Conservation (phyloP, 1,140 invertebrate species). For the Gonatopus flavifemur region DNA sequence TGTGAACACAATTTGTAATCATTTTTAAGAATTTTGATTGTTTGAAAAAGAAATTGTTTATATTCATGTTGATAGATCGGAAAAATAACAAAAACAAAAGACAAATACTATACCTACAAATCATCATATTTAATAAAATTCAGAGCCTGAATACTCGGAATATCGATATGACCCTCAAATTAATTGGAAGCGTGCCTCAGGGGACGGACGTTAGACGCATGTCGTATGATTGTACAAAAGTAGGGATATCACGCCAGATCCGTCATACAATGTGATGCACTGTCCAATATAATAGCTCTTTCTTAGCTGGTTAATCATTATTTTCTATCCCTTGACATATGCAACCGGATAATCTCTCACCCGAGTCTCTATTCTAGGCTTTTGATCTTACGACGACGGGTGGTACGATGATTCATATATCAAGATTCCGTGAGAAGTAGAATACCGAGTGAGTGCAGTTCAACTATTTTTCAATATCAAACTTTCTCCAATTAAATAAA, state of each 20-base stretch:
- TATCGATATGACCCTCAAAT: slow-evolving; percentile 39
- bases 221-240: slow-evolving; percentile 42
- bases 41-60: too few relatives aligned
- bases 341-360: too few relatives aligned
- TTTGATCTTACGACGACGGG: not conserved
- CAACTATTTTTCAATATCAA: too few relatives aligned
- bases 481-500: too few relatives aligned
- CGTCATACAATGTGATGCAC: slow-evolving; percentile 43
- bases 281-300: slow-evolving; percentile 53
- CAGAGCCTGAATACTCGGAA: not conserved
- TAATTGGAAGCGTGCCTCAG: slow-evolving; percentile 44
- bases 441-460: too few relatives aligned
- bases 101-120: not conserved
- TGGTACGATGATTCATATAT: too few relatives aligned
- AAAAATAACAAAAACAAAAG: slow-evolving; percentile 8
- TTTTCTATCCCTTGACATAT: slow-evolving; percentile 44
- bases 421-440: too few relatives aligned
- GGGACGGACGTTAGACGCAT: slow-evolving; percentile 43
- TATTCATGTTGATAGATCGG: too few relatives aligned
- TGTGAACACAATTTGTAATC: too few relatives aligned
- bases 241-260: slow-evolving; percentile 49
- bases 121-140: too few relatives aligned
- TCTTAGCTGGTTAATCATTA: slow-evolving; percentile 55
- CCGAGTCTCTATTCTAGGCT: too few relatives aligned
- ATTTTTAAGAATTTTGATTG: too few relatives aligned